Evolutionary conservation across 2,797 vertebrate species (phyloP), one percentile per base, ranked within the genome.

Genomic region (Pangasius macronema): DNA sequence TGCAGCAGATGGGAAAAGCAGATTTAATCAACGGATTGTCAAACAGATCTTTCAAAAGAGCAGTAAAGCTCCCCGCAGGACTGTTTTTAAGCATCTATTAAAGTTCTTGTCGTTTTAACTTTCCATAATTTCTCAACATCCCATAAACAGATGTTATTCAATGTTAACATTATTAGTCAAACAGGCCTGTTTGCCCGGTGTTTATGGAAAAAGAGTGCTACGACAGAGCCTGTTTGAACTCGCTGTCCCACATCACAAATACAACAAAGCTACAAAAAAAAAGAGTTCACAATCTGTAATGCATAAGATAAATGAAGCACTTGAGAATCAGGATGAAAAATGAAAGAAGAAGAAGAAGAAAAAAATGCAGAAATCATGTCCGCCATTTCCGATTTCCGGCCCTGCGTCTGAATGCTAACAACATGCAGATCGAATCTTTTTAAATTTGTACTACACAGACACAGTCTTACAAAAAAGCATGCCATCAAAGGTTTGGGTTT

Each of bases 81-180:
- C 67, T 73, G 86, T 83, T 88, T 87, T 87, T 83, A 86, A 88
- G 85, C 84, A 88, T 90, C 85, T 83, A 88, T 91, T 88, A 88
- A 86, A 81, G 84, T 86, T 82, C 86, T 75, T 88, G 89, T 86
- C 87, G 89, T 90, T 91, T 82, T 85, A 85, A 90, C 88, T 89
- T 89, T 88, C 88, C 89, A 84, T 91, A 87, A 91, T 90, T 91
- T 87, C 84, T 88, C 89, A 90, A 87, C 84, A 88, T 89, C 87
- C 77, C 86, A 76, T 89, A 91, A 91, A 91, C 89, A 91, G 89
- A 91, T 89, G 88, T 89, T 90, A 90, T 88, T 87, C 86, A 79
- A 76, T 90, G 89, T 89, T 90, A 90, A 91, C 88, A 90, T 88
- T 89, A 89, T 90, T 89, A 86, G 91, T 89, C 88, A 89, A 83